Evolutionary conservation across 1,140 invertebrate genomes (phyloP).

Genomic region (Paraescarpia echinospica): DNA sequence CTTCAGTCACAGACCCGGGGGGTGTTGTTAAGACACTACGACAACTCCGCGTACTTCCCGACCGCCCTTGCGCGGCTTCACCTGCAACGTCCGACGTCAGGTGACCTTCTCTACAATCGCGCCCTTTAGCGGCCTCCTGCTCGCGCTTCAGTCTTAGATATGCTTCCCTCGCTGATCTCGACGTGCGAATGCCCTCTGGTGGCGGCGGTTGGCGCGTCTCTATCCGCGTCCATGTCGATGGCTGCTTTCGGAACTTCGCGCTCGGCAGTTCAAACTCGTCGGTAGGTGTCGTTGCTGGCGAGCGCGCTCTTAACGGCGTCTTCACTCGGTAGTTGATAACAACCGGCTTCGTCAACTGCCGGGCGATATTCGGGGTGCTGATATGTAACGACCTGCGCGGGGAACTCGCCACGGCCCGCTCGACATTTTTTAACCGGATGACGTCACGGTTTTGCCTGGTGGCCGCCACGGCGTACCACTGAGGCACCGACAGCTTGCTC

Average conservation of each 20-base stretch:
- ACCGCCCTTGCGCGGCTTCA: background rate
- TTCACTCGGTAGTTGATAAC: slow-evolving; percentile 17
- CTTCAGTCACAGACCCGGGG: background rate
- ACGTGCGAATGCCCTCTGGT: background rate
- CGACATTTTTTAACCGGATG: slow-evolving; percentile 2
- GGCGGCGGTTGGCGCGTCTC: background rate
- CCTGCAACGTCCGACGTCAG: background rate
- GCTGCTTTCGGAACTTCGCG: background rate
- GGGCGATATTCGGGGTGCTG: slow-evolving; percentile 1
- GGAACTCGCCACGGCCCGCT: background rate
- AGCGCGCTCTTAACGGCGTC: background rate
- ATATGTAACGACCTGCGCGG: background rate
- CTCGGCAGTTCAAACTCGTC: slow-evolving; percentile 8
- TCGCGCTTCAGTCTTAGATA: slow-evolving; percentile 29
- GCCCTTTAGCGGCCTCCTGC: slow-evolving; percentile 26
- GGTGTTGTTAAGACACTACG: background rate
- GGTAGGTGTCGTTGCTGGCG: background rate
- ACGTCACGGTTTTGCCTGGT: slow-evolving; percentile 49
- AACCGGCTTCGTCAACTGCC: background rate
- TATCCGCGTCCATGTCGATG: background rate
- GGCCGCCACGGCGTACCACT: slow-evolving; percentile 89
- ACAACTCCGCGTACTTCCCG: background rate
- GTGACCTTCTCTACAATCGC: background rate
- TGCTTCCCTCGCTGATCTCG: background rate
- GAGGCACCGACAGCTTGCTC: slow-evolving; percentile 86